Conservation (phyloP, 2,113 vertebrate genomes). For the Candoia aspera region DNA sequence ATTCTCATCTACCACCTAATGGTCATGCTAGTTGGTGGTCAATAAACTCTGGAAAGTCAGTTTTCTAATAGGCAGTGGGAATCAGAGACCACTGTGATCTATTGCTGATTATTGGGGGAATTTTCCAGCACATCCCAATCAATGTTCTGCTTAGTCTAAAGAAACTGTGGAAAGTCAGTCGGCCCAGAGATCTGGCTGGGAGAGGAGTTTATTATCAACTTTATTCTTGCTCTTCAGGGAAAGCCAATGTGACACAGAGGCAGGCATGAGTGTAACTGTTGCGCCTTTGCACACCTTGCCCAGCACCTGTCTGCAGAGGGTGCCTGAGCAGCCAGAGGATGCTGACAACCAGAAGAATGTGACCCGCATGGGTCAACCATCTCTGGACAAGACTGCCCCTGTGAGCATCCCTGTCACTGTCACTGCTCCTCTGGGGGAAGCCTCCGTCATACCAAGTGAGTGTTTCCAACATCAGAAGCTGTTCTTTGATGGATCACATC, state of each 20-base stretch:
- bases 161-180: not conserved
- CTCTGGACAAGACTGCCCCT: slow-evolving; percentile 74
- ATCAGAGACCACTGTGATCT: not conserved
- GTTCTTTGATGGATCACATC: no score
- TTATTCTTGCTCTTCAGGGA: slow-evolving; percentile 73
- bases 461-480: slow-evolving; percentile 29
- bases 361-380: slow-evolving; percentile 76
- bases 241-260: slow-evolving; percentile 77
- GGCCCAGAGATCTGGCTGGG: not conserved
- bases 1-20: not conserved
- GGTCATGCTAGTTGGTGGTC: not conserved
- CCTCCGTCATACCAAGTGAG: slow-evolving; percentile 85
- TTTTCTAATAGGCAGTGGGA: not conserved
- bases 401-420: slow-evolving; percentile 82
- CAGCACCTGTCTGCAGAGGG: slow-evolving; percentile 76
- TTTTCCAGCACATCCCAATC: not conserved
- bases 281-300: slow-evolving; percentile 74
- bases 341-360: slow-evolving; percentile 91
- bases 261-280: slow-evolving; percentile 48
- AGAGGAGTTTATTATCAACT: rapidly evolving
- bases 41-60: not conserved
- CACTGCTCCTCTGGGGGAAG: slow-evolving; percentile 83
- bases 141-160: not conserved
- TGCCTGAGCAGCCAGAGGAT: slow-evolving; percentile 82
- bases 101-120: not conserved